Conservation (phyloP, 2,888 invertebrate species). For the Melanophora roralis region DNA sequence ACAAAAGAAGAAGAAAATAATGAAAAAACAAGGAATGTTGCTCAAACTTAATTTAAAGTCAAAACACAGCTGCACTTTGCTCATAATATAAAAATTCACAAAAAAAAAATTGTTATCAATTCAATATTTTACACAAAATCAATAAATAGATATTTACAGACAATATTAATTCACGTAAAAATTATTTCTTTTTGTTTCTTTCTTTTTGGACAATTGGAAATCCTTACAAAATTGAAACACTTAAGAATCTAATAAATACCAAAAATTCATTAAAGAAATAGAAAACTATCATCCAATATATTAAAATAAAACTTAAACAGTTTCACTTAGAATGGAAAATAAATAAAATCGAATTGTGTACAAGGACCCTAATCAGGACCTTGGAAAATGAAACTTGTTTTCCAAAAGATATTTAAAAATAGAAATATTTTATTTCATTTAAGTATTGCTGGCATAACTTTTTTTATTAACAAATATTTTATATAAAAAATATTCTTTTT, state of each 20-base stretch:
- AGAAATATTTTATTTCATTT: no score
- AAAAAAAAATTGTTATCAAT: constrained; percentile 55
- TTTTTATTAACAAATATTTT: no score
- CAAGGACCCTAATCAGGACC: no score
- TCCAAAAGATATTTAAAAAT: no score
- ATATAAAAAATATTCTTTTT: no score
- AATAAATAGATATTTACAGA: constrained; percentile 23
- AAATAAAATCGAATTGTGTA: no score
- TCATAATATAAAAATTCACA: constrained; percentile 51
- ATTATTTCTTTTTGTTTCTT: constrained; percentile 9
- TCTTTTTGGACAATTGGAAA: not conserved
- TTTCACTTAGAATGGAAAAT: not conserved
- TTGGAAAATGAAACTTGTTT: no score
- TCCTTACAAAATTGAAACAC: no score
- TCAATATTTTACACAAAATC: constrained; percentile 53
- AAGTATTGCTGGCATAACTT: no score
- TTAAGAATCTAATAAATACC: constrained; percentile 38
- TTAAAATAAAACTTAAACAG: not conserved
- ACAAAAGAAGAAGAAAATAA: not conserved
- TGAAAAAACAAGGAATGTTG: not conserved
- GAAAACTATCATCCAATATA: not conserved
- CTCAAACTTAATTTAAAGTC: constrained; percentile 54
- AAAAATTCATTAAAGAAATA: constrained; percentile 28
- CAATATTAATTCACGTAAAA: constrained; percentile 18
- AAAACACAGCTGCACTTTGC: constrained; percentile 60